These are phyloP conservation scores for Phyllopteryx taeniolatus DNA, from an alignment of 2,113 vertebrate species.

Conservation along the genomic window DNA sequence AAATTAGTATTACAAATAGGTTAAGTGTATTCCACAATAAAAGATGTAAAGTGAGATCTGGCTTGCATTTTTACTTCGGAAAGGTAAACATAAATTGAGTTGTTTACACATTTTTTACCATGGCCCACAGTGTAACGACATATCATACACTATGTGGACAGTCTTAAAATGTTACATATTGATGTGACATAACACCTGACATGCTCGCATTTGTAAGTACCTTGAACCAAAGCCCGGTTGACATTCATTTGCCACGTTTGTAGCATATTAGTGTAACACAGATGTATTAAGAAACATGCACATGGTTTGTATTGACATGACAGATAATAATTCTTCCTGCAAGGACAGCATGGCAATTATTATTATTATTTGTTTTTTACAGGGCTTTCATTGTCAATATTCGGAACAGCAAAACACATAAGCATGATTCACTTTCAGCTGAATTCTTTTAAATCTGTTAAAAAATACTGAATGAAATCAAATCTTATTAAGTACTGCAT, in stretches of 20 bases:
- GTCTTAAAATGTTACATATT: background rate
- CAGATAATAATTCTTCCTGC: background rate
- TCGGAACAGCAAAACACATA: background rate
- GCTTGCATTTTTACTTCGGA: background rate
- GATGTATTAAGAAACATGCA: background rate
- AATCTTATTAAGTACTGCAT: background rate
- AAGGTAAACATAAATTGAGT: background rate
- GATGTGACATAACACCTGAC: background rate
- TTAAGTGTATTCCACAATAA: constrained; percentile 23
- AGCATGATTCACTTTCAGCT: background rate
- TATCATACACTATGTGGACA: background rate
- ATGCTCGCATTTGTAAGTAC: background rate
- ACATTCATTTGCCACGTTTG: background rate
- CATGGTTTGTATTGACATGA: background rate
- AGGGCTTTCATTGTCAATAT: background rate
- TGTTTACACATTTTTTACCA: background rate
- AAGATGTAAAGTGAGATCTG: constrained; percentile 12
- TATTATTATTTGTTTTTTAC: background rate
- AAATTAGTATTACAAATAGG: constrained; percentile 13
- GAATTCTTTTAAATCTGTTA: background rate
- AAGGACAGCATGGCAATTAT: background rate
- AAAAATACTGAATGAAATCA: background rate
- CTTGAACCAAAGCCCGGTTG: background rate
- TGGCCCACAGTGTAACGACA: background rate
- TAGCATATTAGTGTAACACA: background rate